Percentiles rank a stretch among this genome's conserved stretches.
These are phyloP conservation scores for Automeris io DNA, from an alignment of 2,888 invertebrate genomes.

Conservation along the genomic window DNA sequence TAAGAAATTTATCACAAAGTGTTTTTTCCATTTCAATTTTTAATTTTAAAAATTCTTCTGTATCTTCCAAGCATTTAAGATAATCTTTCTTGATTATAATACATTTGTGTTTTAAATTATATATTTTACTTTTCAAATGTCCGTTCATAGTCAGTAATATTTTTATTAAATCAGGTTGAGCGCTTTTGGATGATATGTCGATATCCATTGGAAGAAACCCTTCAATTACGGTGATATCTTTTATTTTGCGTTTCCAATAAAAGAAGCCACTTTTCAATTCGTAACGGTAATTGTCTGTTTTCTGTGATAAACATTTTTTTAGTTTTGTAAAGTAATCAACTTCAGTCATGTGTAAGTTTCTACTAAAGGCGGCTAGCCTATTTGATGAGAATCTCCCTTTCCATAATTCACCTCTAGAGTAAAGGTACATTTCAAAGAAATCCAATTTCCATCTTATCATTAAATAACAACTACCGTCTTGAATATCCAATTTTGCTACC, in stretches of 20 bases:
- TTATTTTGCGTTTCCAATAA: slow-evolving; percentile 49
- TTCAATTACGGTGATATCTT: slow-evolving; percentile 37
- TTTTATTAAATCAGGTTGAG: slow-evolving; percentile 43
- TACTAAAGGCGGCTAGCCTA: slow-evolving; percentile 45
- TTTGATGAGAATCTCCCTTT: slow-evolving; percentile 50
- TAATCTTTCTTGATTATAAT: slow-evolving; percentile 38
- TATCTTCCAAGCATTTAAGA: slow-evolving; percentile 46
- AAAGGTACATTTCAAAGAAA: slow-evolving; percentile 51
- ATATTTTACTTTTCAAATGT: slow-evolving; percentile 34
- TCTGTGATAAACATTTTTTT: slow-evolving; percentile 37
- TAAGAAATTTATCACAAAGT: slow-evolving; percentile 46
- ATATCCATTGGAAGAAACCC: slow-evolving; percentile 53
- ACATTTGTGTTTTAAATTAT: slow-evolving; percentile 25
- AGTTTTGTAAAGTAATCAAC: slow-evolving; percentile 33
- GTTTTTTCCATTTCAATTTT: slow-evolving; percentile 58
- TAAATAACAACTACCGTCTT: slow-evolving; percentile 34
- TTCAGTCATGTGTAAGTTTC: slow-evolving; percentile 40
- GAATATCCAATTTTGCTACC: slow-evolving; percentile 37
- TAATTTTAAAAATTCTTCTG: slow-evolving; percentile 50
- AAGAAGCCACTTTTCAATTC: slow-evolving; percentile 55
- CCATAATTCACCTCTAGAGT: slow-evolving; percentile 38
- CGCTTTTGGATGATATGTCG: slow-evolving; percentile 23
- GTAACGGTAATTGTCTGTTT: slow-evolving; percentile 39
- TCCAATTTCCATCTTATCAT: slow-evolving; percentile 47
- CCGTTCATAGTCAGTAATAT: slow-evolving; percentile 41